Evolutionary conservation across 37 sponge, comb jelly and placozoan species (phyloP).

Genomic region (Halisarca cf. caerulea): DNA sequence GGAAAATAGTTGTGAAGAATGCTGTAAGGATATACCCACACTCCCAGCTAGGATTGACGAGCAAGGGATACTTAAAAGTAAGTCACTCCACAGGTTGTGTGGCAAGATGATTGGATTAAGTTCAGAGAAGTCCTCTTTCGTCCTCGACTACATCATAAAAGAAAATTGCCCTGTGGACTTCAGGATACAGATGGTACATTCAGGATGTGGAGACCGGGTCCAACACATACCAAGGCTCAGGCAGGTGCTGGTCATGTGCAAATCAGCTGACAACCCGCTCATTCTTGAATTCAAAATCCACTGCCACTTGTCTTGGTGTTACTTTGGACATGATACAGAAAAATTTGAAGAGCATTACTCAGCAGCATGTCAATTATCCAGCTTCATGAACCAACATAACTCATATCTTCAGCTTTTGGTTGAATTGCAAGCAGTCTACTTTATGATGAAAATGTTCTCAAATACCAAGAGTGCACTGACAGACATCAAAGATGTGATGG

Average conservation of each 20-base stretch:
- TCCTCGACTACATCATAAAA: not conserved
- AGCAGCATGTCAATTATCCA: not conserved
- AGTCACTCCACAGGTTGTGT: not conserved
- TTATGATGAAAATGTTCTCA: not conserved
- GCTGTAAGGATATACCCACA: not conserved
- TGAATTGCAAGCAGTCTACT: not conserved
- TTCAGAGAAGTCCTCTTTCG: not conserved
- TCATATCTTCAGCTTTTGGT: not conserved
- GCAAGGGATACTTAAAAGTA: not conserved
- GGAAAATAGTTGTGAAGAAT: not conserved
- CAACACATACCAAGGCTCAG: not conserved
- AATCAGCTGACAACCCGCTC: not conserved
- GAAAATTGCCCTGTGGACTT: not conserved
- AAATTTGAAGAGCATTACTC: not conserved
- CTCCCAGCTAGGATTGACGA: no score
- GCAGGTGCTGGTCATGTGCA: not conserved
- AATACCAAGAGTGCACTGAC: not conserved
- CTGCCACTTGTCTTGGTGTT: conserved; percentile 10
- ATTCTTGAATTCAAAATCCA: not conserved
- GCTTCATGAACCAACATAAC: not conserved
- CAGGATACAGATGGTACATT: not conserved
- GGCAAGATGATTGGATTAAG: not conserved
- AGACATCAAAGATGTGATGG: not conserved
- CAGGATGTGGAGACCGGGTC: not conserved
- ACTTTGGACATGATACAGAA: not conserved